Percentiles rank a stretch among this genome's conserved stretches.
phyloP scores from a whole-genome alignment of 1,140 invertebrate species.

The Ephestia elutella region DNA sequence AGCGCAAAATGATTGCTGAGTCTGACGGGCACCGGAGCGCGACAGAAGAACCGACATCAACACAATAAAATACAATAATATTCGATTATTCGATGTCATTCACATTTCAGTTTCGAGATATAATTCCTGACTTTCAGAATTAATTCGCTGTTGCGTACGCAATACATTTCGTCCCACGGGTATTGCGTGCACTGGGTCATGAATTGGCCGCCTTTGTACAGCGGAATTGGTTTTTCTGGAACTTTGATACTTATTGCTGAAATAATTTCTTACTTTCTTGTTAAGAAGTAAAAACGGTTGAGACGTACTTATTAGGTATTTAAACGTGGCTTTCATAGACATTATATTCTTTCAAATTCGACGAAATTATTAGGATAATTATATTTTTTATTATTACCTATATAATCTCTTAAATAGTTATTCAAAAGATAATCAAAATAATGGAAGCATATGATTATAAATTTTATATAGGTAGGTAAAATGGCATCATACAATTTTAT shows the following conservation, averaged over 20 bases:
- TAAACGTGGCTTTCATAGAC: too few relatives aligned
- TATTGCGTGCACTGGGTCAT: conserved; percentile 32
- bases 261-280: too few relatives aligned
- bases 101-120: neutral
- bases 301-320: too few relatives aligned
- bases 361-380: too few relatives aligned
- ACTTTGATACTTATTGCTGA: conserved; percentile 13
- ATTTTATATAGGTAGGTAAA: too few relatives aligned
- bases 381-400: too few relatives aligned
- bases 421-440: too few relatives aligned
- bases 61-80: conserved; percentile 1
- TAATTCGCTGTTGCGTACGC: conserved; percentile 30
- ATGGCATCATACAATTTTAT: too few relatives aligned
- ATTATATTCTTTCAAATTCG: too few relatives aligned
- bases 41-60: neutral
- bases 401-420: too few relatives aligned
- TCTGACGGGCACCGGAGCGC: conserved; percentile 20
- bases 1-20: conserved; percentile 32
- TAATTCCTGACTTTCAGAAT: conserved; percentile 26
- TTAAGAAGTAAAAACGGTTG: too few relatives aligned
- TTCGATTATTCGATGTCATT: neutral
- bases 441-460: too few relatives aligned
- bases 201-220: conserved; percentile 46
- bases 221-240: conserved; percentile 44
- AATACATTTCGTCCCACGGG: conserved; percentile 25